A percentile compares a stretch with the other conserved stretches of the same genome.
These are phyloP conservation scores for Nycticorax nycticorax DNA, from an alignment of 2,113 vertebrate genomes.

Conservation along the genomic window DNA sequence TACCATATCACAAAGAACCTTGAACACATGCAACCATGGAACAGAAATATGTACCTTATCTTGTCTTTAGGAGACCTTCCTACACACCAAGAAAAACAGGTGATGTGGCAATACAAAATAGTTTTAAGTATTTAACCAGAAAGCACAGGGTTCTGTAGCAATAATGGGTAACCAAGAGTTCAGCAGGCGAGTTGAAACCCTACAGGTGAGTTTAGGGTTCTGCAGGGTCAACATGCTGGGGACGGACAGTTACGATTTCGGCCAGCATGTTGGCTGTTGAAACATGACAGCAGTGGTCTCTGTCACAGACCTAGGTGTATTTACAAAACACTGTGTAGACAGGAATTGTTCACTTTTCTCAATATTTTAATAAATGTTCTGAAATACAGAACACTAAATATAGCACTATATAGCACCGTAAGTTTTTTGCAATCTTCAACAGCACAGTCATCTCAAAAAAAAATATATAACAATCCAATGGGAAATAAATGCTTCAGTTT, in stretches of 20 bases:
- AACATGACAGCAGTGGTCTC: not conserved
- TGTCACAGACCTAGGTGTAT: not conserved
- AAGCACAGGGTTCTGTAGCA: not conserved
- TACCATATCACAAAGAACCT: not conserved
- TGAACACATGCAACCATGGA: no score
- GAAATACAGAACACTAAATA: not conserved
- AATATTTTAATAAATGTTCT: not conserved
- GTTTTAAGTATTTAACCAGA: not conserved
- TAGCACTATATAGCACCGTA: not conserved
- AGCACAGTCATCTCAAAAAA: not conserved
- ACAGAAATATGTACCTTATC: fast-evolving
- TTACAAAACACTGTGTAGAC: not conserved
- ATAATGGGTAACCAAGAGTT: not conserved
- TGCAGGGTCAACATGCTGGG: not conserved
- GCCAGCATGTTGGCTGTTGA: fast-evolving
- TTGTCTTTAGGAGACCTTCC: not conserved
- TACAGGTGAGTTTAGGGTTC: not conserved
- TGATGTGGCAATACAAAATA: not conserved
- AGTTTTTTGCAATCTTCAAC: not conserved
- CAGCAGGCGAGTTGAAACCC: not conserved
- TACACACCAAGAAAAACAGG: not conserved
- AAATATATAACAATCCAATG: not conserved
- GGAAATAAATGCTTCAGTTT: not conserved
- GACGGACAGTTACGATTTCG: fast-evolving
- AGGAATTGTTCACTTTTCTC: not conserved